phyloP scores from a whole-genome alignment of 1,140 invertebrate genomes.

The Tetragonula clypearis region DNA sequence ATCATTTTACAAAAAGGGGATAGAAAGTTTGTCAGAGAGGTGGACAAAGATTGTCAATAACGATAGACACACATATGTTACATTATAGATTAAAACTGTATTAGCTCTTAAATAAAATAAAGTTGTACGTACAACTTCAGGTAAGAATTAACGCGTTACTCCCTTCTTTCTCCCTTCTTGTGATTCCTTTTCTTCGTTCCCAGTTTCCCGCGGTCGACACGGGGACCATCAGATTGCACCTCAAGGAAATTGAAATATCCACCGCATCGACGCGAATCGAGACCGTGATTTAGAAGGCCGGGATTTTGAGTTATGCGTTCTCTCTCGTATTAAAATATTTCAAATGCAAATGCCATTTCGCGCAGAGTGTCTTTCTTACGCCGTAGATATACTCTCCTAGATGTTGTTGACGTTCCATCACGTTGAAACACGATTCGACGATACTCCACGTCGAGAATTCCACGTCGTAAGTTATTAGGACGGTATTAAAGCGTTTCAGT shows the following conservation, averaged over 20 bases:
- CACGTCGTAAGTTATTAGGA: not conserved
- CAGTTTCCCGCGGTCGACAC: conserved; percentile 60
- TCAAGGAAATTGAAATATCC: conserved; percentile 82
- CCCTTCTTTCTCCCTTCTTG: conserved; percentile 36
- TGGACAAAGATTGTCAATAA: too few species aligned
- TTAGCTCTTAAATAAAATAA: not conserved
- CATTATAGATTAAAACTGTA: too few species aligned
- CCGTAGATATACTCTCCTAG: too few species aligned
- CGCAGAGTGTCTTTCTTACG: conserved; percentile 48
- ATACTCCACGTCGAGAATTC: too few species aligned
- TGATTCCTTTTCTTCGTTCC: conserved; percentile 29
- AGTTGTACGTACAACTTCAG: not conserved
- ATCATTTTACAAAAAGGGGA: too few species aligned
- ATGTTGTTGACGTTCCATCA: not conserved
- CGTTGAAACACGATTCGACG: not conserved
- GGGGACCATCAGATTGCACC: conserved; percentile 78
- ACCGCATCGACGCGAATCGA: conserved; percentile 74
- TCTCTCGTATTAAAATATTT: conserved; percentile 75
- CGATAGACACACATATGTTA: too few species aligned
- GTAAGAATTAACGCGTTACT: conserved; percentile 59
- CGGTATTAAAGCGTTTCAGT: not conserved
- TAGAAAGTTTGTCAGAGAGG: too few species aligned
- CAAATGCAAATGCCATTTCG: conserved; percentile 74
- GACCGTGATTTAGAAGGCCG: conserved; percentile 78
- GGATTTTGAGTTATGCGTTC: conserved; percentile 79